Conservation (phyloP, 2,113 vertebrate species). For the Todiramphus chloris region DNA sequence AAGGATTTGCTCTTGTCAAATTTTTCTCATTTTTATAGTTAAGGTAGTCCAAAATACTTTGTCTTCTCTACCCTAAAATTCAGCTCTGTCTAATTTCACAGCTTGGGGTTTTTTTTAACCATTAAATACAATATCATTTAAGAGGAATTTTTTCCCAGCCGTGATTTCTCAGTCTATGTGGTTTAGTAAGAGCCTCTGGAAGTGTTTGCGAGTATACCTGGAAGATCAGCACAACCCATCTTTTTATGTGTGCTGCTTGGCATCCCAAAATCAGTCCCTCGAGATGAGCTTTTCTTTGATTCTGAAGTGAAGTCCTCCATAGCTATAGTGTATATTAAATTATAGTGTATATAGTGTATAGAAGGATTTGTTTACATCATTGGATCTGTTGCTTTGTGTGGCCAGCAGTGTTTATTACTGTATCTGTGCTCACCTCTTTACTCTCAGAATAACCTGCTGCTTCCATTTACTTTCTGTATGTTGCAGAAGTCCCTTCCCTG, state of each 20-base stretch:
- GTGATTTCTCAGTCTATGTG: not conserved
- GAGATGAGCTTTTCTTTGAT: not conserved
- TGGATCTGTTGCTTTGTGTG: not conserved
- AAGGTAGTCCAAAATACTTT: not conserved
- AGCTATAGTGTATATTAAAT: no score
- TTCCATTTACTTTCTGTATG: not conserved
- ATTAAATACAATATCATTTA: not conserved
- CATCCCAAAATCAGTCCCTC: not conserved
- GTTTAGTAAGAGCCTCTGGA: not conserved
- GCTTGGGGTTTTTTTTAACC: not conserved
- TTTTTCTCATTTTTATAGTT: not conserved
- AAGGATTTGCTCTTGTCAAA: not conserved
- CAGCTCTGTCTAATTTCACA: not conserved
- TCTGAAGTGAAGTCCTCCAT: not conserved
- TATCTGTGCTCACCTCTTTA: not conserved
- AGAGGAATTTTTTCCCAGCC: not conserved
- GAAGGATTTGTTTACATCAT: not conserved
- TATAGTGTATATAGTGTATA: no score
- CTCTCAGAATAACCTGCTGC: not conserved
- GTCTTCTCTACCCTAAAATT: not conserved
- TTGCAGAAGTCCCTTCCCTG: not conserved
- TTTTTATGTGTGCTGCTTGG: not conserved
- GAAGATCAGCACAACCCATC: not conserved
- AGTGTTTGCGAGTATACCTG: not conserved
- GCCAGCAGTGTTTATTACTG: not conserved